These are phyloP conservation scores for Limenitis camilla DNA, from an alignment of 2,888 invertebrate species.

Conservation along the genomic window DNA sequence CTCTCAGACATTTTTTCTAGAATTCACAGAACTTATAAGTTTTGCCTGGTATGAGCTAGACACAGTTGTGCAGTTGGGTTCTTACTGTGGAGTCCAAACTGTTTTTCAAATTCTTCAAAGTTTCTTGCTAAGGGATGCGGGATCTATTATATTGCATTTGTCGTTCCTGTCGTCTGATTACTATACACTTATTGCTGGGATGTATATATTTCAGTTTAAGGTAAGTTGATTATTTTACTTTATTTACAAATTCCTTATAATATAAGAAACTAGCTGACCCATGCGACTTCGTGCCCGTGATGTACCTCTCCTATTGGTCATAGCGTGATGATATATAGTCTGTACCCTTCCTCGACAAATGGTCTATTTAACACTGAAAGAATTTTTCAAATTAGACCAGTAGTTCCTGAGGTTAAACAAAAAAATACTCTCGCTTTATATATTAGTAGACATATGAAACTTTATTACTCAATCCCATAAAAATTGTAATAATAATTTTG, in stretches of 20 bases:
- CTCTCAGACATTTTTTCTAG: conserved; percentile 85
- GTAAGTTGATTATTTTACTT: conserved; percentile 53
- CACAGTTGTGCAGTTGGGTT: conserved; percentile 72
- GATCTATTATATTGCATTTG: conserved; percentile 87
- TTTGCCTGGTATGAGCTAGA: conserved; percentile 82
- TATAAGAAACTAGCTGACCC: no score
- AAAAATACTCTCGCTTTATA: no score
- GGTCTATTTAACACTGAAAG: no score
- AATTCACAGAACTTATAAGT: conserved; percentile 79
- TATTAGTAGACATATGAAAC: no score
- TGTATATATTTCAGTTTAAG: conserved; percentile 86
- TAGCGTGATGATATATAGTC: no score
- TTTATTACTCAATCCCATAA: no score
- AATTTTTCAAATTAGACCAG: no score
- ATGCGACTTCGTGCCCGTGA: no score
- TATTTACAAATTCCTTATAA: neutral
- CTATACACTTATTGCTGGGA: conserved; percentile 86
- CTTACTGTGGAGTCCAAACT: conserved; percentile 83
- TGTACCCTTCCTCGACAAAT: no score
- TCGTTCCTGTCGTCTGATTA: conserved; percentile 89
- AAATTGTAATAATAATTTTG: no score
- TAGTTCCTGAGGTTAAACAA: no score
- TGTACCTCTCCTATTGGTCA: no score
- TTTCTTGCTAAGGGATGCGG: conserved; percentile 82
- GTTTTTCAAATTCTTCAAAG: conserved; percentile 85